These are phyloP conservation scores for Stenichneumon culpator DNA, from an alignment of 2,888 invertebrate genomes.

Conservation along the genomic window DNA sequence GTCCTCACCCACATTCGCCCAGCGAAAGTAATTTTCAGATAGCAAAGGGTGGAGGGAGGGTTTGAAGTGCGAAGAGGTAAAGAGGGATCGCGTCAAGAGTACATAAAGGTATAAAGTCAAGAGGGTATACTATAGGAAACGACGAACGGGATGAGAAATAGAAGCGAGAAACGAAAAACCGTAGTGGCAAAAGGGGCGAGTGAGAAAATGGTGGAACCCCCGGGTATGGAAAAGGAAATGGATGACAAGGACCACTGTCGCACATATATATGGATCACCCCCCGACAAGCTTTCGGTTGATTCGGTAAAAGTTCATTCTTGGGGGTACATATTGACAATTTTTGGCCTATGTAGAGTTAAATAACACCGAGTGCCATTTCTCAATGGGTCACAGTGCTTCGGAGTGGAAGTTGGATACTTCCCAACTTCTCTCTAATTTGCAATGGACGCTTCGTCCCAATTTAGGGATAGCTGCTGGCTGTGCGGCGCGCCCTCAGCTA, in stretches of 20 bases:
- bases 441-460: neutral
- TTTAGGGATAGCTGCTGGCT: slow-evolving; percentile 31
- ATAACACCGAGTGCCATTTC: slow-evolving; percentile 60
- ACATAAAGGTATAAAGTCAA: slow-evolving; percentile 37
- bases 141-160: slow-evolving; percentile 46
- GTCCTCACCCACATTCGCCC: slow-evolving; percentile 62
- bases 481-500: slow-evolving; percentile 7
- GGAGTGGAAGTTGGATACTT: slow-evolving; percentile 41
- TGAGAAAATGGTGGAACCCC: slow-evolving; percentile 20
- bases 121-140: slow-evolving; percentile 18
- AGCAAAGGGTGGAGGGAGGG: slow-evolving; percentile 15
- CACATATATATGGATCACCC: slow-evolving; percentile 35
- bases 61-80: slow-evolving; percentile 29
- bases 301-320: slow-evolving; percentile 69
- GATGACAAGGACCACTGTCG: slow-evolving; percentile 3
- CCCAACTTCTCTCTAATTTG: slow-evolving; percentile 16
- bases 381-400: slow-evolving; percentile 11
- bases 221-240: slow-evolving; percentile 14
- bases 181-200: slow-evolving; percentile 30
- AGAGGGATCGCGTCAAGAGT: slow-evolving; percentile 31
- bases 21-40: slow-evolving; percentile 57
- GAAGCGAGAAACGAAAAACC: slow-evolving; percentile 34
- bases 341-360: slow-evolving; percentile 69
- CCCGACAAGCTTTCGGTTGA: slow-evolving; percentile 54
- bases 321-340: slow-evolving; percentile 71